phyloP scores from a whole-genome alignment of 1,140 invertebrate species.

The Pollicipes pollicipes region DNA sequence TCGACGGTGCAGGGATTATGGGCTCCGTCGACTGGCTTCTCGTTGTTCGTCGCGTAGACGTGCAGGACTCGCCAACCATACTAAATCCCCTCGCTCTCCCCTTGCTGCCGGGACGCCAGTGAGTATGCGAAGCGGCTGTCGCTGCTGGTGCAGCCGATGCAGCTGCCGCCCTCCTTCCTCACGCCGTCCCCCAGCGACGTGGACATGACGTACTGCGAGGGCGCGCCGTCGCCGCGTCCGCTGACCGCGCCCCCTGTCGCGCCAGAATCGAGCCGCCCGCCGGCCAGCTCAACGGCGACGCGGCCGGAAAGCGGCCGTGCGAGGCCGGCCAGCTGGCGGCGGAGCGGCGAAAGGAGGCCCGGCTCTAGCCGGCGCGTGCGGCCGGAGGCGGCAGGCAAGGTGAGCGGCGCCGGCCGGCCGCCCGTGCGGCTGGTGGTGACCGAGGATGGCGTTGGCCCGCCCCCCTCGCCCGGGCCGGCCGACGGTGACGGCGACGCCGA shows the following conservation, averaged over 20 bases:
- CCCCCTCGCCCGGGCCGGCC: too few relatives aligned
- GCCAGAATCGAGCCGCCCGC: not conserved
- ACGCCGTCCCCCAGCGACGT: not conserved
- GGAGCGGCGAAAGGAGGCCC: constrained; percentile 14
- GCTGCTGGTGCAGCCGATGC: not conserved
- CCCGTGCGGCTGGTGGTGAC: too few relatives aligned
- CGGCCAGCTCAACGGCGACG: not conserved
- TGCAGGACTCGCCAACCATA: too few relatives aligned
- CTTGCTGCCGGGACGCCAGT: constrained; percentile 18
- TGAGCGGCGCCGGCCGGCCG: not conserved
- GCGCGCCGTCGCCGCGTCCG: too few relatives aligned
- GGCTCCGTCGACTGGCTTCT: too few relatives aligned
- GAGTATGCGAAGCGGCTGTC: not conserved
- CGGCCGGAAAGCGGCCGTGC: not conserved
- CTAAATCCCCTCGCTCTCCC: constrained; percentile 25
- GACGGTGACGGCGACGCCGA: too few relatives aligned
- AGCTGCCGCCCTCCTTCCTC: not conserved
- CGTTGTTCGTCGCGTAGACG: too few relatives aligned
- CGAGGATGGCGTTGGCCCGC: not conserved
- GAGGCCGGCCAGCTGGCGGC: constrained; percentile 9
- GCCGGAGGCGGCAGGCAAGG: constrained; percentile 5
- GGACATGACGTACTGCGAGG: not conserved
- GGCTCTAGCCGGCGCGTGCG: constrained; percentile 7
- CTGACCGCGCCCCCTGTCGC: not conserved
- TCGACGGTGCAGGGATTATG: too few relatives aligned